These are phyloP conservation scores for Phortica okadai DNA, from an alignment of 2,888 invertebrate species.

Conservation along the genomic window DNA sequence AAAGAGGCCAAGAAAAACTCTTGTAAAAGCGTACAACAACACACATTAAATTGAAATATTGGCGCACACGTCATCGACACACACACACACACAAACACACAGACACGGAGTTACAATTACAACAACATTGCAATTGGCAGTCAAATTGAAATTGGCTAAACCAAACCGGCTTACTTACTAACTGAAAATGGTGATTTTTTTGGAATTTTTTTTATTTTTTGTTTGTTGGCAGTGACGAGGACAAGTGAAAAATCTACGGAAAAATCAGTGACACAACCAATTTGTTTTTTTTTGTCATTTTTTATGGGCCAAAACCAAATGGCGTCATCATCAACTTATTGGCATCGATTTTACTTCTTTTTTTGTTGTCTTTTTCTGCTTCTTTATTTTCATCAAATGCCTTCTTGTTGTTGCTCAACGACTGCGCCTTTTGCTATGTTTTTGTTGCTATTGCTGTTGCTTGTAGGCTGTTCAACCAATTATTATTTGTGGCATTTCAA, in stretches of 20 bases:
- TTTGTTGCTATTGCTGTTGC: background rate
- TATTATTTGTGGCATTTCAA: no score
- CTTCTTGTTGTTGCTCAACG: background rate
- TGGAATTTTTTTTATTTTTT: no score
- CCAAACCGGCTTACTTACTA: background rate
- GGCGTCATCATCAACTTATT: constrained; percentile 34
- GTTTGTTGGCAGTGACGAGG: background rate
- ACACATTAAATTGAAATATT: background rate
- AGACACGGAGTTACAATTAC: background rate
- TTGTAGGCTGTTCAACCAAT: no score
- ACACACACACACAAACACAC: background rate
- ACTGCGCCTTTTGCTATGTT: background rate
- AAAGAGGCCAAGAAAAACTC: background rate
- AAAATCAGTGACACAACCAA: constrained; percentile 1
- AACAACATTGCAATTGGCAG: background rate
- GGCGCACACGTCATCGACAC: constrained; percentile 1
- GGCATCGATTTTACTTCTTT: constrained; percentile 14
- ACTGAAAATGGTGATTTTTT: background rate
- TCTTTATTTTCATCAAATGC: background rate
- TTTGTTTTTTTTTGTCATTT: background rate
- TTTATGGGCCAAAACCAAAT: constrained; percentile 23
- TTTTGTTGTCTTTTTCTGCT: constrained; percentile 10
- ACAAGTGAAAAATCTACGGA: background rate
- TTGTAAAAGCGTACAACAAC: background rate
- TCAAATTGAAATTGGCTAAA: background rate